Percentiles rank a stretch among this genome's conserved stretches.
Conservation (phyloP, 2,113 vertebrate genomes). For the Corythaeola cristata region DNA sequence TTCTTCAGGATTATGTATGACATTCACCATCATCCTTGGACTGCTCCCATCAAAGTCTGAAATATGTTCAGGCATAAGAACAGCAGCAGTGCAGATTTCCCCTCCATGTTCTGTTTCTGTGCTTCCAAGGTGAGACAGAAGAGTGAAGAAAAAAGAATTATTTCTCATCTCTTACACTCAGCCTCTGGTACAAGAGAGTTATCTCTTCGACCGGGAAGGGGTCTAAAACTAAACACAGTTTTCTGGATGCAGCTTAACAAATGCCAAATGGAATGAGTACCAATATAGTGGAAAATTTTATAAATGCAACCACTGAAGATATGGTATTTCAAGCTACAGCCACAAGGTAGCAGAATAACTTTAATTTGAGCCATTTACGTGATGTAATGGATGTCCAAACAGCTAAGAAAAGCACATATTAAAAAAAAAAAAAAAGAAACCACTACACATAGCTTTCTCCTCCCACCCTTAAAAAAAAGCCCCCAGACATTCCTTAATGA, state of each 20-base stretch:
- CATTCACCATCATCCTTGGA: neutral
- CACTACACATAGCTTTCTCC: neutral
- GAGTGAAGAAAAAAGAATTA: neutral
- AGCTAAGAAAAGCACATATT: neutral
- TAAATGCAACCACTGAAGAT: neutral
- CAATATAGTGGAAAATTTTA: neutral
- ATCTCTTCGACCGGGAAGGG: neutral
- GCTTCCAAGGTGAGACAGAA: neutral
- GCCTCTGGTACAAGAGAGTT: neutral
- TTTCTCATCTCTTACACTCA: neutral
- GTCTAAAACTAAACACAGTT: neutral
- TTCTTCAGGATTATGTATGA: neutral
- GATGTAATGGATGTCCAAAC: neutral
- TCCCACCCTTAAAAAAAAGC: neutral
- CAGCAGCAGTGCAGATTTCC: neutral
- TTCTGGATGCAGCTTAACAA: neutral
- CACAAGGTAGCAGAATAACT: slow-evolving; percentile 74
- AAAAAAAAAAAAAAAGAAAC: neutral
- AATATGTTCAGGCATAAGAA: neutral
- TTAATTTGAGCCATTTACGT: slow-evolving; percentile 24
- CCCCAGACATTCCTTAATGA: slow-evolving; percentile 3
- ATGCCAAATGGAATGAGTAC: neutral
- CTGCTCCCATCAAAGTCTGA: neutral
- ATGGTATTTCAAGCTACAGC: slow-evolving; percentile 57
- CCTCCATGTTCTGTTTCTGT: neutral